Conservation (phyloP, 2,888 invertebrate species). For the Dryobotodes eremita region DNA sequence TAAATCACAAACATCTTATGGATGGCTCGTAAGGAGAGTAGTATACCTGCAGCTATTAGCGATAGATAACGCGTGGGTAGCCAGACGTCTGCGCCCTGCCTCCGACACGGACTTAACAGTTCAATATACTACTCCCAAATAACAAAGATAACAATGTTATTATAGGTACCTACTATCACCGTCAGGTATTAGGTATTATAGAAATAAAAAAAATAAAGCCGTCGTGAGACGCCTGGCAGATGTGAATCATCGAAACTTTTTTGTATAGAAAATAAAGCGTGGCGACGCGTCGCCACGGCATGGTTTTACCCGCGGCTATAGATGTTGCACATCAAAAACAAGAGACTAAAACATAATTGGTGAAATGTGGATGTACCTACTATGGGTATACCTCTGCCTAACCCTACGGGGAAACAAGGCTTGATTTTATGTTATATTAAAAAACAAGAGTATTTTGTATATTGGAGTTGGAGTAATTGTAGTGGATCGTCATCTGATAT, state of each 20-base stretch:
- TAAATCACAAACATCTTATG: not conserved
- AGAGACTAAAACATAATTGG: too few species aligned
- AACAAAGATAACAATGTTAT: slow-evolving; percentile 21
- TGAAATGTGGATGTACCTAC: too few species aligned
- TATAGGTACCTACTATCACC: not conserved
- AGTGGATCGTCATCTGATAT: slow-evolving; percentile 29
- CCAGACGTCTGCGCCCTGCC: slow-evolving; percentile 82
- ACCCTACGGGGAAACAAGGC: too few species aligned
- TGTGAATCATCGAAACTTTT: too few species aligned
- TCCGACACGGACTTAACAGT: slow-evolving; percentile 67
- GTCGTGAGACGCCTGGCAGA: too few species aligned
- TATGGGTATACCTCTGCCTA: too few species aligned
- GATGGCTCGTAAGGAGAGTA: not conserved
- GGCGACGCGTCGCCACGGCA: too few species aligned
- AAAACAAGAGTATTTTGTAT: slow-evolving; percentile 11
- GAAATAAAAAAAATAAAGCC: too few species aligned
- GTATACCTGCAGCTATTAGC: slow-evolving; percentile 54
- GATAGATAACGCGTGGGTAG: slow-evolving; percentile 77
- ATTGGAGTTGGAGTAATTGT: slow-evolving; percentile 5
- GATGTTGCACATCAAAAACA: too few species aligned
- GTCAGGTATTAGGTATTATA: not conserved
- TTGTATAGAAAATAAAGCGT: too few species aligned
- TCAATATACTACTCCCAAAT: slow-evolving; percentile 76
- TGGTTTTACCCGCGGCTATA: too few species aligned
- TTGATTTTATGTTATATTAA: too few species aligned